Base-by-base conservation (phyloP, 2,888 invertebrate species). In the Noctuana brunneofusca region DNA sequence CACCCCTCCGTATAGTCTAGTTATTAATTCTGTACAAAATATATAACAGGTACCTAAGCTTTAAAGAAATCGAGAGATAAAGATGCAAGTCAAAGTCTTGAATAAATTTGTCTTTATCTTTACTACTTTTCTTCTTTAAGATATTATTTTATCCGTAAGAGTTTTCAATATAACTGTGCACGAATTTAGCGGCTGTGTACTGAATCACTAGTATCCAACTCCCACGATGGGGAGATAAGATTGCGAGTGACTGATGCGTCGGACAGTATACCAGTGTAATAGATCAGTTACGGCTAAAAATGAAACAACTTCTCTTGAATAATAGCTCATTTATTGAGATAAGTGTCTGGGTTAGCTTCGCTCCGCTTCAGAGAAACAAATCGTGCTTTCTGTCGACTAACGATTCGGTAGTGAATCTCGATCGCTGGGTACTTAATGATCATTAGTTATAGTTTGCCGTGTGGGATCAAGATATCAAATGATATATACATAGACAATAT, bases 151-250 rank as follows among this genome's bases (percentile, higher is more conserved):
- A 41, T 16, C 8, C 41, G 1, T 16, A 41, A 41, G 8, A 41
- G 16, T 41, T 8, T 16, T 41, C 46, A 11, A 20, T 12, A 5
- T 20, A 20, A 9, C 46, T 24, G 2, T 24, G 66, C 70, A 69
- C 78, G 75, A 65, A 74, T 74, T 65, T 69, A 75, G 75, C 71
- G 74, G 68, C 74, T 66, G 64, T 65, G 66, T 56, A 62, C 50
- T 66, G 65, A 68, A 69, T 72, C 73, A 75, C 73, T 75, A 79
- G 73, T 41, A 41, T 71, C 41, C 69, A 74, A 81, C 81, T 89
- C 89, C 82, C 89, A 89, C 89, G 89, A 89, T 89, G 76, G 72
- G 68, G 68, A 77, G 89, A 89, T 88, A 86, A 89, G 88, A 89
- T 87, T 86, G 82, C 82, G 78, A 80, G 76, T 84, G 85, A 84